phyloP scores from a whole-genome alignment of 2,113 vertebrate genomes.

The Cygnus buccinator region DNA sequence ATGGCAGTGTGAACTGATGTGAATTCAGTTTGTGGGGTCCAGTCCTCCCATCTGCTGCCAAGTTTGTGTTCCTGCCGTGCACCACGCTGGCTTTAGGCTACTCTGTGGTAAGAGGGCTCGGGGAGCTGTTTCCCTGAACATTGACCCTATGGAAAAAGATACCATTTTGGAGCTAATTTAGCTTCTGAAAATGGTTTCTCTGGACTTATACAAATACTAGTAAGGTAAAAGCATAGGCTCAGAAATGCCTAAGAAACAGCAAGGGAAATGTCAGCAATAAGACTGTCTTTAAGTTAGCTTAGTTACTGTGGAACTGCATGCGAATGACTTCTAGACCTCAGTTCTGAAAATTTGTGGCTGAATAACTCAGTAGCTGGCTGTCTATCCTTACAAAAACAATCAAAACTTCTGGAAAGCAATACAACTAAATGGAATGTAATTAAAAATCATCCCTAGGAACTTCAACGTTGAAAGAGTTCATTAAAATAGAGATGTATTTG shows the following conservation, averaged over 20 bases:
- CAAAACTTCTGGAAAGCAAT: background rate
- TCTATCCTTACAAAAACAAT: background rate
- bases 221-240: background rate
- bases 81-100: background rate
- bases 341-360: background rate
- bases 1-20: background rate
- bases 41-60: background rate
- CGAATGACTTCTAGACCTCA: background rate
- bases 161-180: background rate
- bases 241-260: background rate
- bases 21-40: background rate
- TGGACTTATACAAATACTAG: background rate
- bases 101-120: background rate
- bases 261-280: background rate
- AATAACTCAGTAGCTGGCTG: background rate
- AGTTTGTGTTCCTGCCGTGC: background rate
- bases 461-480: background rate
- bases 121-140: background rate
- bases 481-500: background rate
- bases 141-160: background rate
- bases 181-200: background rate
- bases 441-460: background rate
- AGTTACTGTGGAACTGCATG: background rate
- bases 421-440: background rate
- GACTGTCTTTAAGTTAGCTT: background rate